Conservation (phyloP, 2,113 vertebrate genomes). For the Garra rufa region DNA sequence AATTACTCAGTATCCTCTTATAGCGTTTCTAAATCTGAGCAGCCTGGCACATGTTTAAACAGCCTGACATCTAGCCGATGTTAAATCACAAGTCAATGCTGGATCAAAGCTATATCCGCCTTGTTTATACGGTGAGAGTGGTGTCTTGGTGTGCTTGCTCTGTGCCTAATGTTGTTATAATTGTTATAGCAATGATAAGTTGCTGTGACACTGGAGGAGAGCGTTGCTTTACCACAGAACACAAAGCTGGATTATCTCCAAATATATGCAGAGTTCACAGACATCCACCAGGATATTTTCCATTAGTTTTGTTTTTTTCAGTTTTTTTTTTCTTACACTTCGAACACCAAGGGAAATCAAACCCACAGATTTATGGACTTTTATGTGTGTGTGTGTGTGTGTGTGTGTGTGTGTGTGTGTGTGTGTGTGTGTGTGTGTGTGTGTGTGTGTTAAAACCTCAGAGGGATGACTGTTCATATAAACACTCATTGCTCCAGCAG, state of each 20-base stretch:
- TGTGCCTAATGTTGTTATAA: conserved; percentile 16
- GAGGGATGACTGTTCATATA: conserved; percentile 22
- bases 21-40: conserved; percentile 4
- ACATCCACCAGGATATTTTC: conserved; percentile 56
- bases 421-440: background rate
- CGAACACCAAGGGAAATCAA: conserved; percentile 62
- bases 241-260: conserved; percentile 29
- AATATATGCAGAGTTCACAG: conserved; percentile 42
- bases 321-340: conserved; percentile 53
- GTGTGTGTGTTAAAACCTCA: background rate
- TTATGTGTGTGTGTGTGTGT: no score
- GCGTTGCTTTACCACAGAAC: background rate
- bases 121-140: conserved; percentile 6
- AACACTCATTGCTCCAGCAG: conserved; percentile 28
- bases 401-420: background rate
- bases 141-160: background rate
- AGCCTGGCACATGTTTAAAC: background rate
- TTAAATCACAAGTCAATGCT: conserved; percentile 14
- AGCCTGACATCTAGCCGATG: conserved; percentile 23
- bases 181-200: conserved; percentile 15
- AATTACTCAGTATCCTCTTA: background rate
- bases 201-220: background rate
- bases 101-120: conserved; percentile 7
- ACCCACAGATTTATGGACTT: conserved; percentile 55
- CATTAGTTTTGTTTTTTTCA: conserved; percentile 49